Percentiles rank a stretch among this genome's conserved stretches.
Evolutionary conservation across 2,888 invertebrate genomes (phyloP).

Genomic region (Caenorhabditis angaria): DNA sequence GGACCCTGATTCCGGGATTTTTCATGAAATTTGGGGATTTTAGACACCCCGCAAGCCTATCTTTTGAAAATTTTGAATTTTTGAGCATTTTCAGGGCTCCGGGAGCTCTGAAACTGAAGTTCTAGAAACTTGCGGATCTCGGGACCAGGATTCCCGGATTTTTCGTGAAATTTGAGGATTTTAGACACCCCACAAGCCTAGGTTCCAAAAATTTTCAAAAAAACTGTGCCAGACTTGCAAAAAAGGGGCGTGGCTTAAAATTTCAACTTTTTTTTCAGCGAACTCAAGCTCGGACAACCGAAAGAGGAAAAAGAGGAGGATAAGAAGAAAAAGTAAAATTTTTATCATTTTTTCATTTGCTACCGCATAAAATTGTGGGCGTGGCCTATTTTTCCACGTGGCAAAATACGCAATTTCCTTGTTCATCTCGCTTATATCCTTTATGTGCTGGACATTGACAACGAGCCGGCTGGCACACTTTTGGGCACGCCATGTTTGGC

Average conservation of each 20-base stretch:
- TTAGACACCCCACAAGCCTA: background rate
- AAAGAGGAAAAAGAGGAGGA: no score
- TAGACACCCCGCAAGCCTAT: no score
- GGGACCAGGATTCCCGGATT: background rate
- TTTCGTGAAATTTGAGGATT: background rate
- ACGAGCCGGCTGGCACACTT: conserved; percentile 49
- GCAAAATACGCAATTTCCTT: conserved; percentile 45
- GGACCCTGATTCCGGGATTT: background rate
- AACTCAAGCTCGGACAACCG: no score
- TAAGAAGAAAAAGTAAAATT: no score
- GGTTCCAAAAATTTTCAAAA: no score
- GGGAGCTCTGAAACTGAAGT: background rate
- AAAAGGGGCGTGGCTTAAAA: no score
- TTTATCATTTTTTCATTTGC: no score
- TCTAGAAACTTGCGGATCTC: background rate
- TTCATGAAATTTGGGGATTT: background rate
- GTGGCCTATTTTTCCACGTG: no score
- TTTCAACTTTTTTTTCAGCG: no score
- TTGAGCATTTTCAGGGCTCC: background rate
- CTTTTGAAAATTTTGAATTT: background rate
- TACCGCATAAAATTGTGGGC: no score
- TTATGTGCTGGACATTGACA: conserved; percentile 57
- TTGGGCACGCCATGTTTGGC: conserved; percentile 33
- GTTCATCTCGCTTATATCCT: conserved; percentile 37
- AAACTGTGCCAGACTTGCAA: no score